Base-by-base conservation (phyloP, 2,888 invertebrate genomes). In the Archips xylosteana region DNA sequence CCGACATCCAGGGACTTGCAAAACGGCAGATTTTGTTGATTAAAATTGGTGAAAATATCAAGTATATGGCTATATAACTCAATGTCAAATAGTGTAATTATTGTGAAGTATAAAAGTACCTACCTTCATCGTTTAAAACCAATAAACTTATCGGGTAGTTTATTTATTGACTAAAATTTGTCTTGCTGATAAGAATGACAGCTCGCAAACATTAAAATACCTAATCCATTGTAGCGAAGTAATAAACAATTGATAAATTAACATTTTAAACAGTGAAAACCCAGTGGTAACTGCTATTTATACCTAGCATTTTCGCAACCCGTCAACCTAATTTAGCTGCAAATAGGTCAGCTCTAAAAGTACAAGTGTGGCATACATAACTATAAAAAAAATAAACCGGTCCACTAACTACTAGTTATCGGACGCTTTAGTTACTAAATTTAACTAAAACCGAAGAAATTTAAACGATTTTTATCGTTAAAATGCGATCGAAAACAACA, bases 401-500 rank as follows among this genome's bases (percentile, higher is more conserved):
- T 60, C 5, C 12, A 57, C 23, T 39, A 39, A 42, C 13, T 32
- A 32, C 36, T 36, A 32, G 45, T 61, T 47, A 42, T 8, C 61
- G 10, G 32, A 51, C 51, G 61, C 23, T 63, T 8, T 23, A 34
- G 39, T 15, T 15, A 57, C 39, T n/a, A 62, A 67, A 62, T 47
- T 32, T 13, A 57, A 63, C 45, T 54, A 59, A 72, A 63, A 59
- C 67, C 72, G 72, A 62, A 47, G 47, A 67, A 71, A 61, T 68
- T 71, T 62, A 54, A 67, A 75, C 64, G 67, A 68, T 70, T 79
- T 80, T 81, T 80, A 77, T 77, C 70, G 81, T 80, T 75, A 78
- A 81, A 80, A 82, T 73, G 54, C 54, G 59, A 76, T 49, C 76
- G 70, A 83, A 86, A 89, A 88, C 89, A 91, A 91, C 91, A 91